Evolutionary conservation across 2,113 vertebrate species (phyloP).

Genomic region (Crotalus viridis): DNA sequence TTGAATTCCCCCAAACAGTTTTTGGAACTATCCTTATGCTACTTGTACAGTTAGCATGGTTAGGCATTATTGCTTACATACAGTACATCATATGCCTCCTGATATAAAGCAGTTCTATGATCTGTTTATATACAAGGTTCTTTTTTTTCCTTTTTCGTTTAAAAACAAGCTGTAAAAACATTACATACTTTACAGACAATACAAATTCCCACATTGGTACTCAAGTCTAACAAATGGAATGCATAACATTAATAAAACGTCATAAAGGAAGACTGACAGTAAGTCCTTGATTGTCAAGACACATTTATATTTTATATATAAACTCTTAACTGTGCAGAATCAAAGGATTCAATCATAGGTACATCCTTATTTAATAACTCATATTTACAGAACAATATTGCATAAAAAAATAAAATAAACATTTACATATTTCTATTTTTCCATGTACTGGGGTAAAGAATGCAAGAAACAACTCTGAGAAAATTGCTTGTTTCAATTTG

Average conservation of each 20-base stretch:
- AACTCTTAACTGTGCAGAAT: constrained; percentile 84
- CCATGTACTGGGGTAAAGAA: constrained; percentile 81
- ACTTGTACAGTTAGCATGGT: constrained; percentile 76
- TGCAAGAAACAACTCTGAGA: constrained; percentile 78
- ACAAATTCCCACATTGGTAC: constrained; percentile 80
- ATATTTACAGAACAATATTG: constrained; percentile 82
- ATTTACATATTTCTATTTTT: constrained; percentile 79
- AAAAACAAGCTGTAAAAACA: constrained; percentile 85
- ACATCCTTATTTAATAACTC: constrained; percentile 80
- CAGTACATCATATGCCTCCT: constrained; percentile 74
- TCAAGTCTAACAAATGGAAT: constrained; percentile 82
- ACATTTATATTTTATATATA: constrained; percentile 83
- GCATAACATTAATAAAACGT: constrained; percentile 77
- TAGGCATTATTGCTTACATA: constrained; percentile 81
- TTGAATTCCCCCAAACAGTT: constrained; percentile 62
- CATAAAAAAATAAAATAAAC: constrained; percentile 86
- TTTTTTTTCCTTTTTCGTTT: constrained; percentile 51
- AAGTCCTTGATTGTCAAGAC: constrained; percentile 91
- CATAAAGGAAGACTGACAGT: constrained; percentile 79
- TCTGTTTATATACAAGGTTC: constrained; percentile 72
- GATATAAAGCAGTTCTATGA: constrained; percentile 76
- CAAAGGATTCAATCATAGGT: constrained; percentile 80
- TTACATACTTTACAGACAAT: constrained; percentile 90
- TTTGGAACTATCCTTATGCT: constrained; percentile 78
- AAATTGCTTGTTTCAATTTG: constrained; percentile 76